Evolutionary conservation across 2,797 vertebrate genomes (phyloP).

Genomic region (Sibirionetta formosa): DNA sequence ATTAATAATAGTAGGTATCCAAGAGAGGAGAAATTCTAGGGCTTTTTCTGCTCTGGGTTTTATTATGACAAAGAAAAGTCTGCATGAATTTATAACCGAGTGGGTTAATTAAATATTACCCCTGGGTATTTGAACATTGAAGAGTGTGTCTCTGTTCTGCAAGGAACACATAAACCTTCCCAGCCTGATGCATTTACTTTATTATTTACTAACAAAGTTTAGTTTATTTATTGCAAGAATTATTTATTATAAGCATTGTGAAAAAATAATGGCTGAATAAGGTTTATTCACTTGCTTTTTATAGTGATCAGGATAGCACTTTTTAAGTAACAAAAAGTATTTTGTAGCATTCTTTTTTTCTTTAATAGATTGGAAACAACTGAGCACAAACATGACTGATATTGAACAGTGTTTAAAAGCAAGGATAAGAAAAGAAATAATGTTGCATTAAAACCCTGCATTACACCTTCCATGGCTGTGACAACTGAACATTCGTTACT

Average conservation of each 20-base stretch:
- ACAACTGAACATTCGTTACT: neutral
- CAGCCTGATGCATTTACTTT: neutral
- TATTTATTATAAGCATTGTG: slow-evolving; percentile 6
- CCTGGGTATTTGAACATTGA: slow-evolving; percentile 1
- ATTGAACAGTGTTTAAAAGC: slow-evolving; percentile 46
- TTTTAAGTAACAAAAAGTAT: slow-evolving; percentile 64
- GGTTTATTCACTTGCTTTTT: slow-evolving; percentile 54
- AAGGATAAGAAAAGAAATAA: neutral
- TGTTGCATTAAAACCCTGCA: neutral
- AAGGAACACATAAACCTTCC: slow-evolving; percentile 16
- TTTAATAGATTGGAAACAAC: slow-evolving; percentile 46
- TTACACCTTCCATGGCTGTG: slow-evolving; percentile 36
- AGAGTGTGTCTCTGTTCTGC: neutral
- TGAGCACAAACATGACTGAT: slow-evolving; percentile 26
- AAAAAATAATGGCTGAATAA: slow-evolving; percentile 46
- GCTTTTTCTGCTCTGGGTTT: neutral
- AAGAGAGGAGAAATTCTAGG: neutral
- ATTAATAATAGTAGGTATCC: neutral
- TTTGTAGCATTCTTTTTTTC: neutral
- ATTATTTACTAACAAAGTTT: slow-evolving; percentile 55
- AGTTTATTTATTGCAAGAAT: slow-evolving; percentile 45
- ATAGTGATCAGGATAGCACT: slow-evolving; percentile 31
- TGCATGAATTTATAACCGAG: slow-evolving; percentile 36
- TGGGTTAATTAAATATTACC: slow-evolving; percentile 62
- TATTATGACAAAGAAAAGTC: slow-evolving; percentile 33